Conservation (phyloP, 2,113 vertebrate species). For the Fregata magnificens region DNA sequence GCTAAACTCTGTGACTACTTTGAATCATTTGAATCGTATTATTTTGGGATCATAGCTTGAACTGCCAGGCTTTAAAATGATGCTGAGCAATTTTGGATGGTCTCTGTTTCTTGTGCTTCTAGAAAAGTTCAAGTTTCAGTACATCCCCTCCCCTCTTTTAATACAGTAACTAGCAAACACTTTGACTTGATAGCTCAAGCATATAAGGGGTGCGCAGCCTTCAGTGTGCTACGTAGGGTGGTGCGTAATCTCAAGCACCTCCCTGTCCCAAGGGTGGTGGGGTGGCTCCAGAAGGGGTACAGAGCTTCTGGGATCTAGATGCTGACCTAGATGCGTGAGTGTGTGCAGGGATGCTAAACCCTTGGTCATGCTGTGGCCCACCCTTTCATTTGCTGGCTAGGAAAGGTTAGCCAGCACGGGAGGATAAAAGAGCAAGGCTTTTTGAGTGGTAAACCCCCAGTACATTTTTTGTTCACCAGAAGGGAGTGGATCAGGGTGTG, state of each 20-base stretch:
- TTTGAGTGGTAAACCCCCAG: neutral
- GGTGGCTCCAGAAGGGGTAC: neutral
- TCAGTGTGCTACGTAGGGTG: neutral
- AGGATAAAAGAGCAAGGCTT: neutral
- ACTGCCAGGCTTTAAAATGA: neutral
- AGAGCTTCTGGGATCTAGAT: neutral
- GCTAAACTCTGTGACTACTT: neutral
- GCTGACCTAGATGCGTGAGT: neutral
- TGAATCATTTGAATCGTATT: neutral
- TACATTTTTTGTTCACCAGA: neutral
- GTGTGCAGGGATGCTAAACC: neutral
- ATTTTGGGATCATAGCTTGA: neutral
- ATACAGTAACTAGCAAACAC: neutral
- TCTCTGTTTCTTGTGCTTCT: neutral
- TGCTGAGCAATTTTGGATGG: neutral
- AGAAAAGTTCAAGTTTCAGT: neutral
- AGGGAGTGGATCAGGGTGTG: neutral
- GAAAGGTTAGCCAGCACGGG: neutral
- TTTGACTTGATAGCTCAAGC: neutral
- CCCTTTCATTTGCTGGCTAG: neutral
- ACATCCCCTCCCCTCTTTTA: neutral
- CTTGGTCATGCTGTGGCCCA: neutral
- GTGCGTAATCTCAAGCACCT: neutral
- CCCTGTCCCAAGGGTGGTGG: neutral
- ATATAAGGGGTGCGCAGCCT: neutral